Base-by-base conservation (phyloP, 2,113 vertebrate species). In the Catharus minimus region DNA sequence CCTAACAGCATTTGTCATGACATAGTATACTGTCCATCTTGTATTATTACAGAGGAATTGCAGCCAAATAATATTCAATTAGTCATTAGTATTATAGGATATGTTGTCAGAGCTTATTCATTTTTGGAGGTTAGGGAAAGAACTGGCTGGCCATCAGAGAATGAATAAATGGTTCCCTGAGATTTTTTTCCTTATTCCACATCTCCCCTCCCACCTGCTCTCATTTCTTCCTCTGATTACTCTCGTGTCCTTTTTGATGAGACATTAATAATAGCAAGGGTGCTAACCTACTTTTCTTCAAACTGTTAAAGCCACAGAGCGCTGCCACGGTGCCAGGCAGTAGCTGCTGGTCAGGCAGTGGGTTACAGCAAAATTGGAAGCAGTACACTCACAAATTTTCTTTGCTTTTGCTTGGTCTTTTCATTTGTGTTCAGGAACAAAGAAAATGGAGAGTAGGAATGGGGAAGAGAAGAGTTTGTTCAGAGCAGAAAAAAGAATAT, bases 281-380 rank as follows among this genome's bases (percentile, higher is more conserved):
- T 69, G 56, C 46, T 80, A 82, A 80, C 32, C 72, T 56, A 53
- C 32, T 88, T 88, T 41, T 75, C 39, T 66, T 82, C 22, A 28
- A 89, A 68, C 33, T 26, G 2, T 68, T 82, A 20, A 74, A 85
- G 38, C 47, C 32, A 22, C 49, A 78, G 61, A 74, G 49, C 32
- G 73, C 18, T 0, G 0, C 39, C 43, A 17, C 0, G 0, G 47
- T 32, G 39, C 65, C n/a, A 50, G 38, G 33, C 1, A 16, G 38
- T 49, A 92, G 73, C 46, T 68, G 76, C 53, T 0, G 0, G 22
- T 64, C 53, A 60, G 39, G 28, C 49, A 44, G 66, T 8, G 12
- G 13, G 6, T 60, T 73, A 33, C 26, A 61, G 43, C 30, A 64
- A 23, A 61, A 49, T 20, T 33, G 64, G 19, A 50, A 20, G 15